Evolutionary conservation across 2,888 invertebrate genomes (phyloP), one percentile per base, ranked within the genome.

Genomic region (Chymomyza fuscimana): DNA sequence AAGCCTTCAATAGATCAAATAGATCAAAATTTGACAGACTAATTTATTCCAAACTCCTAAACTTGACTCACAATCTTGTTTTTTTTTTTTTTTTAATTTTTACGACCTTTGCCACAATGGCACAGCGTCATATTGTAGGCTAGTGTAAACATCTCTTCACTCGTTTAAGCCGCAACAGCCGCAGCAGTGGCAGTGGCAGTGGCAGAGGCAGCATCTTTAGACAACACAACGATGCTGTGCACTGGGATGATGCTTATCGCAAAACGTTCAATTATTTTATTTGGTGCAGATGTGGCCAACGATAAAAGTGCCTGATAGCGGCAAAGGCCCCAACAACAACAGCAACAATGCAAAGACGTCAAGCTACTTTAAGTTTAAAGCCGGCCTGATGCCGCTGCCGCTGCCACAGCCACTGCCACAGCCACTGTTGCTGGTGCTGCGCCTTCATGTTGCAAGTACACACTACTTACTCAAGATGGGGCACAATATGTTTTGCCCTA

Each of bases 231-330:
- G 56, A 7, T 50, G 51, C 72, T 72, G 71, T 75, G 65, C 67
- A 68, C 71, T 75, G 54, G 77, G 81, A 74, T 74, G 91, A 91
- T 91, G 86, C 87, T 91, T 91, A 91, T 91, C 90, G 84, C 81
- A 82, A 83, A 82, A 89, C 91, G 91, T 91, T 91, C 90, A 91
- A 91, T 91, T 91, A 91, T 91, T 91, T 91, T 91, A 91, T 91
- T 91, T 91, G 89, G 91, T 91, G 90, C 90, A 91, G 90, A 91
- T 91, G 90, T 88, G 91, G 89, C 81, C 78, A 78, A 79, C 89
- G 90, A 91, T 91, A 91, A 91, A 91, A 89, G 79, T 78, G 86
- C 81, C 89, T 90, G 91, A 91, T 90, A 90, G 89, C 85, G 80
- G 81, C 70, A 54, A 16, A 54, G 36, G 10, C 7, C 25, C 29